Conservation (phyloP, 2,888 invertebrate genomes). For the Eledona agricola region DNA sequence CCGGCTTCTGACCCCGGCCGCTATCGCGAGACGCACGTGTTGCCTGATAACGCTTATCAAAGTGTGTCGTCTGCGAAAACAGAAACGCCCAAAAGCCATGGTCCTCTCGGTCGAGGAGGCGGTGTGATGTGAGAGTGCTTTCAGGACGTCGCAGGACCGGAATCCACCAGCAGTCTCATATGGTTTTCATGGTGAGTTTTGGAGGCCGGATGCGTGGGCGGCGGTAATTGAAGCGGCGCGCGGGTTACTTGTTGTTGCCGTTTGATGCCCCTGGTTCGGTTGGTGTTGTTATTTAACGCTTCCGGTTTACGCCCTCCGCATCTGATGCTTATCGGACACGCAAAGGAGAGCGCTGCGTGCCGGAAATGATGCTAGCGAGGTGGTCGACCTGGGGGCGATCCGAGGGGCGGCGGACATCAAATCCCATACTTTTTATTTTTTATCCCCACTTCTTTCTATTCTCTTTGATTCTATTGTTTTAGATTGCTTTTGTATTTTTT, state of each 20-base stretch:
- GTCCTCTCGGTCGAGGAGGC: constrained; percentile 31
- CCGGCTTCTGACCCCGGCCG: constrained; percentile 9
- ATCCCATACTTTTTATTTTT: no score
- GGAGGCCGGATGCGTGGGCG: constrained; percentile 53
- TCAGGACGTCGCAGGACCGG: constrained; percentile 16
- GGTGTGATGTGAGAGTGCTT: no score
- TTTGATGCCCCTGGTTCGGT: no score
- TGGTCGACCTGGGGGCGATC: constrained; percentile 3
- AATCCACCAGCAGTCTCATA: constrained; percentile 33
- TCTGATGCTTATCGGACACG: constrained; percentile 35
- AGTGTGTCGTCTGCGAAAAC: constrained; percentile 40
- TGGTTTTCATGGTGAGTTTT: constrained; percentile 59
- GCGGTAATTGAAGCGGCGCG: constrained; percentile 54
- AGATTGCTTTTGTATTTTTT: no score
- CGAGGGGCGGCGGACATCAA: no score
- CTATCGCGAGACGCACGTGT: constrained; percentile 36
- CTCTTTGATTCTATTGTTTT: no score
- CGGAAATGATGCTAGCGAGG: constrained; percentile 24
- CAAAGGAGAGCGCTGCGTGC: constrained; percentile 25
- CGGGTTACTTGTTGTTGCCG: no score
- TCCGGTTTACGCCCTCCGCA: constrained; percentile 55
- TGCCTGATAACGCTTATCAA: constrained; percentile 39
- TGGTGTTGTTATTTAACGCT: constrained; percentile 56
- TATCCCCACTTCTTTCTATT: no score
- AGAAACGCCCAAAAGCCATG: constrained; percentile 34